Conservation (phyloP, 2,888 invertebrate genomes). For the Maniola hyperantus region DNA sequence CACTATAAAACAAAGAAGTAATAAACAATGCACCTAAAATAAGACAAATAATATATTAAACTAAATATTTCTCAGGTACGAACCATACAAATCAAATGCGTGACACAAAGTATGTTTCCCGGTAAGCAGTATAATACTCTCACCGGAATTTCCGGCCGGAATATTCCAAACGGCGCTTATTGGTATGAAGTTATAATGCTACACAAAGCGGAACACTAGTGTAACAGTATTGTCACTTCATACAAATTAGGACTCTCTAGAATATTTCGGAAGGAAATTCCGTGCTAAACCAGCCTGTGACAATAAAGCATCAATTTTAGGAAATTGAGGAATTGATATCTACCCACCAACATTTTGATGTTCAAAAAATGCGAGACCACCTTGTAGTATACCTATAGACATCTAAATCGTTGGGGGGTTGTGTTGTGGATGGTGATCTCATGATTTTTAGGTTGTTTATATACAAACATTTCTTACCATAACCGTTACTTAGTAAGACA, state of each 20-base stretch:
- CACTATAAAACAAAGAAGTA: constrained; percentile 10
- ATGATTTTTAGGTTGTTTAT: neutral
- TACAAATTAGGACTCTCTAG: neutral
- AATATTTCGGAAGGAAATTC: no score
- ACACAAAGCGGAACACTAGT: no score
- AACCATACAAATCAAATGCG: no score
- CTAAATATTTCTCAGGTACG: no score
- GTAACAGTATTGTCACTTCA: no score
- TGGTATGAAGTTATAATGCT: no score
- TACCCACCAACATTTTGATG: neutral
- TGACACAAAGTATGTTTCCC: no score
- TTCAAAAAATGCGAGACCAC: neutral
- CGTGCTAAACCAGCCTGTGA: neutral
- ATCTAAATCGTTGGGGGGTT: neutral
- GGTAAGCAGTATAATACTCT: no score
- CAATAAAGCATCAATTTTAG: neutral
- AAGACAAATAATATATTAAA: neutral
- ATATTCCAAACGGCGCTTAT: no score
- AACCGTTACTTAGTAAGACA: neutral
- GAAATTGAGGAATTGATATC: neutral
- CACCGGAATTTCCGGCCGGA: no score
- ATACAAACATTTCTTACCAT: neutral
- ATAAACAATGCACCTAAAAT: constrained; percentile 7
- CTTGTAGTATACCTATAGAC: neutral
- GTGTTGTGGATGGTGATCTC: neutral